phyloP scores from a whole-genome alignment of 2,888 invertebrate genomes.

The Chrysolina oricalcia region DNA sequence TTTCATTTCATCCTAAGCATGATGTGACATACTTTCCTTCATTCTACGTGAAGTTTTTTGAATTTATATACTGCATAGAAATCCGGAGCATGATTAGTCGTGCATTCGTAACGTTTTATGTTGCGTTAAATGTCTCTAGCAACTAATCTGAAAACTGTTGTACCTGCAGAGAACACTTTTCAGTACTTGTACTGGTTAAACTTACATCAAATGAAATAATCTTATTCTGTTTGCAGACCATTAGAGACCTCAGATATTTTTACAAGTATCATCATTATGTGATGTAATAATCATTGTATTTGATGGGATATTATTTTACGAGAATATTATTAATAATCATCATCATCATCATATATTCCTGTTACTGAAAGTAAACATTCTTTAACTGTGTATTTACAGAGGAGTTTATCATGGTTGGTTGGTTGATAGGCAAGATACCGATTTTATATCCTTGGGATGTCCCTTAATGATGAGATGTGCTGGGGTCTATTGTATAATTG shows the following conservation, averaged over 20 bases:
- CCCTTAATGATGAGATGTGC: no score
- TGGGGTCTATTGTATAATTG: no score
- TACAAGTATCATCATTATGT: not conserved
- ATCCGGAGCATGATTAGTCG: constrained; percentile 2
- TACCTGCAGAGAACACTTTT: not conserved
- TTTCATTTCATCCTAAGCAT: no score
- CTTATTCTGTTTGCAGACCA: not conserved
- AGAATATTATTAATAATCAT: not conserved
- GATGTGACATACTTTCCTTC: no score
- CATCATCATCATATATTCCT: not conserved
- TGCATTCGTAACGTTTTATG: not conserved
- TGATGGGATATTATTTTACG: not conserved
- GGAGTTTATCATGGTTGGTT: no score
- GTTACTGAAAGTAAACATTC: not conserved
- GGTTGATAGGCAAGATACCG: no score
- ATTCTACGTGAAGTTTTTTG: no score
- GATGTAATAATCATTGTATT: not conserved
- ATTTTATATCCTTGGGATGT: no score
- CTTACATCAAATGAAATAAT: not conserved
- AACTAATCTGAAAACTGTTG: not conserved
- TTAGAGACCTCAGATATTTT: not conserved
- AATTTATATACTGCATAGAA: not conserved
- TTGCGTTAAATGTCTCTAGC: not conserved
- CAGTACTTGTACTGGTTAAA: not conserved
- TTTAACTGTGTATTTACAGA: not conserved